phyloP scores from a whole-genome alignment of 2,113 vertebrate species.

The Menidia beryllina region DNA sequence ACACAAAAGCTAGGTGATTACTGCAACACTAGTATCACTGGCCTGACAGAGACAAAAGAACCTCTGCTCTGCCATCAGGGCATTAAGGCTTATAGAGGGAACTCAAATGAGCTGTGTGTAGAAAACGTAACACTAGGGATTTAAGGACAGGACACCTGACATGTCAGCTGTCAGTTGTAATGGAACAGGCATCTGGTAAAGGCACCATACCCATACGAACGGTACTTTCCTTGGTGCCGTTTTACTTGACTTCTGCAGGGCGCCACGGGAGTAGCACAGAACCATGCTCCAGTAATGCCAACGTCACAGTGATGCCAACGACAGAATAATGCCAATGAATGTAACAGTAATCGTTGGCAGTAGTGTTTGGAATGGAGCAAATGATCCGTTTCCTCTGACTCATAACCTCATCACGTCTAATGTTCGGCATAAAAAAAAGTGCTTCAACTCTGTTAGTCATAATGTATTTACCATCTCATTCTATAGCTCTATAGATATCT shows the following conservation, averaged over 20 bases:
- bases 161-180: constrained; percentile 36
- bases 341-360: constrained; percentile 70
- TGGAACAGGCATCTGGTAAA: constrained; percentile 57
- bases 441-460: constrained; percentile 83
- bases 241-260: constrained; percentile 34
- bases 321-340: constrained; percentile 67
- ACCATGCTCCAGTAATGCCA: constrained; percentile 60
- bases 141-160: constrained; percentile 36
- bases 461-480: constrained; percentile 73
- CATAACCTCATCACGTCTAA: constrained; percentile 72
- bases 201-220: constrained; percentile 36
- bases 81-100: constrained; percentile 41
- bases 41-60: constrained; percentile 40
- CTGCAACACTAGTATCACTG: constrained; percentile 49
- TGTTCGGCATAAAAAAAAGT: constrained; percentile 81
- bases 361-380: constrained; percentile 67
- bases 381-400: constrained; percentile 43
- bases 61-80: constrained; percentile 40
- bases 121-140: constrained; percentile 29
- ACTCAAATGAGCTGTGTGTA: neutral
- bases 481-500: constrained; percentile 82
- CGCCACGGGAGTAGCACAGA: constrained; percentile 34
- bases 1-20: constrained; percentile 38
- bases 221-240: constrained; percentile 33
- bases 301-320: constrained; percentile 72